A percentile compares a stretch with the other conserved stretches of the same genome.
Conservation (phyloP, 2,888 invertebrate genomes). For the Trichopria drosophilae region DNA sequence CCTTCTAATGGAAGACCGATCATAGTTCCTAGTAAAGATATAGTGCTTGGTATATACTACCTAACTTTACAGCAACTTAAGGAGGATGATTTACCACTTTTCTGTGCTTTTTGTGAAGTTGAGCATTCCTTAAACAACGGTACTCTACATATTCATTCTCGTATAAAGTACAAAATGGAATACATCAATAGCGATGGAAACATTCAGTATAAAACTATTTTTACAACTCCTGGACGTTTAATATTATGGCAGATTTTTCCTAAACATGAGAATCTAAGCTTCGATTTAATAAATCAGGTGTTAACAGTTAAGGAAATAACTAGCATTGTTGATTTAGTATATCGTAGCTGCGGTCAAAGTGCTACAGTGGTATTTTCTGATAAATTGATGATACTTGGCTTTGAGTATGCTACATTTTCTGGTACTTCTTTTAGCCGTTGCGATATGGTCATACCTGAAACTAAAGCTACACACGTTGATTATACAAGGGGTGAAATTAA, state of each 20-base stretch:
- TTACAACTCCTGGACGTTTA: slow-evolving; percentile 4
- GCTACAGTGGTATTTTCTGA: slow-evolving; percentile 2
- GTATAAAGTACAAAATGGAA: too few species aligned
- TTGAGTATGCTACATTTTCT: slow-evolving; percentile 2
- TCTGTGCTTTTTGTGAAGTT: slow-evolving; percentile 1
- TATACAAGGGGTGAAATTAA: slow-evolving; percentile 3
- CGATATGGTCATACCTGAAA: slow-evolving; percentile 9
- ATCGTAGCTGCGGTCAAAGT: slow-evolving; percentile 6
- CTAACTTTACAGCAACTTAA: neutral
- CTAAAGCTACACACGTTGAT: slow-evolving; percentile 5
- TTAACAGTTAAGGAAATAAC: slow-evolving; percentile 5
- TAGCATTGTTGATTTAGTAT: slow-evolving; percentile 6
- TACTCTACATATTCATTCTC: too few species aligned
- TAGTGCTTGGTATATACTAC: slow-evolving; percentile 3
- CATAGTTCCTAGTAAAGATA: slow-evolving; percentile 29
- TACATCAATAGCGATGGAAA: too few species aligned
- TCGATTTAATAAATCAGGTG: slow-evolving; percentile 6
- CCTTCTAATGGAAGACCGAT: slow-evolving; percentile 22
- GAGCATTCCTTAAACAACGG: too few species aligned
- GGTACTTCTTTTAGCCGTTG: slow-evolving; percentile 5
- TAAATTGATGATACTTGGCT: slow-evolving; percentile 7
- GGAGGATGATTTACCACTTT: slow-evolving; percentile 2
- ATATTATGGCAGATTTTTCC: neutral
- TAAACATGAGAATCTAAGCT: slow-evolving; percentile 2
- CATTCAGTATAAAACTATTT: too few species aligned